Evolutionary conservation across 1,140 invertebrate genomes (phyloP).

Genomic region (Lethrus apterus): DNA sequence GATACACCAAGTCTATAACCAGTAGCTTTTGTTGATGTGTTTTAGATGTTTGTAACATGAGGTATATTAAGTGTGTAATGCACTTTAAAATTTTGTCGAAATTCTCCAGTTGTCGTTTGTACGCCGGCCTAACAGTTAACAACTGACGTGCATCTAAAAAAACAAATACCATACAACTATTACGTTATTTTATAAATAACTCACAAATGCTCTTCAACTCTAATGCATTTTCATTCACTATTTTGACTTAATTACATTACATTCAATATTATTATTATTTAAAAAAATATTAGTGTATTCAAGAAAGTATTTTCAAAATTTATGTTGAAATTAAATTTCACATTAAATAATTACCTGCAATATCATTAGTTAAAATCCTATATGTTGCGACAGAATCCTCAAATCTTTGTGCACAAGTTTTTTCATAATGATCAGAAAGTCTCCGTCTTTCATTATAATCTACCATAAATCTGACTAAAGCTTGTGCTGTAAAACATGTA

Average conservation of each 20-base stretch:
- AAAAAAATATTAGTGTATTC: no score
- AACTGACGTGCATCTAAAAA: conserved; percentile 50
- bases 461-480: conserved; percentile 67
- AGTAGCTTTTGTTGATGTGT: conserved; percentile 42
- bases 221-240: no score
- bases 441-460: conserved; percentile 63
- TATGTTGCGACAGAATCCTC: conserved; percentile 68
- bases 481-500: conserved; percentile 76
- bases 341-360: conserved; percentile 44
- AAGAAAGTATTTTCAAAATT: no score
- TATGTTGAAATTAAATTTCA: not conserved
- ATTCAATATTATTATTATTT: no score
- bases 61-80: conserved; percentile 71
- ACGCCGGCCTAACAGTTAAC: conserved; percentile 60
- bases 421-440: conserved; percentile 45
- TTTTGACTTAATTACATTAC: no score
- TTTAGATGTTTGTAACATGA: conserved; percentile 57
- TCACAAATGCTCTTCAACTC: no score
- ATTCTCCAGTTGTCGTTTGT: conserved; percentile 71
- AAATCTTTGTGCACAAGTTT: conserved; percentile 53
- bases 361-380: conserved; percentile 52
- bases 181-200: no score
- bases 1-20: conserved; percentile 43
- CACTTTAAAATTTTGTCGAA: conserved; percentile 75
- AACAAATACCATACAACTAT: not conserved